Base-by-base conservation (phyloP, 1,140 invertebrate genomes). In the Drosophila gunungcola region DNA sequence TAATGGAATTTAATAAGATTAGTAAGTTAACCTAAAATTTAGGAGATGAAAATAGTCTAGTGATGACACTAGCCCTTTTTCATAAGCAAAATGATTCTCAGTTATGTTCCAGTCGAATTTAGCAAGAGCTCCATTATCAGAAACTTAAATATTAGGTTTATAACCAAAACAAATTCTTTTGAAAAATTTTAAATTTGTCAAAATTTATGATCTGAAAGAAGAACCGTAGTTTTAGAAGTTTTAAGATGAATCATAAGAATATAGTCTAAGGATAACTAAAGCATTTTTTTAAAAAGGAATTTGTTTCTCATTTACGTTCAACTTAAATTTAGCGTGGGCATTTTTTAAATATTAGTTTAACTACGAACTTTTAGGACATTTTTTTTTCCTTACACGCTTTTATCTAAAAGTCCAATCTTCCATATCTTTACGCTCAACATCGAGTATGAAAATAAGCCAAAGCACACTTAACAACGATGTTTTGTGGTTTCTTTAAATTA, bases 401-500 rank as follows among this genome's bases (percentile, higher is more conserved):
- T 9, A 27, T 27, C 2, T 46, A 12, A n/a, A 48, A 29, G n/a
- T n/a, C 11, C n/a, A 12, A 29, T 27, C 48, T 49, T 49, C 45
- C 45, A 32, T 4, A 13, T 48, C 29, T 29, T 11, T 36, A 21
- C 32, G 13, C 32, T 9, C 4, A 9, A 4, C 29, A n/a, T n/a
- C 34, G 11, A 10, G 41, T 21, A 5, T 25, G 11, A 36, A 36
- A 21, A 25, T 3, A 38, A 41, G 10, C 27, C 9, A 57, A 53
- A 85, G 48, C 51, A 77, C 36, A 62, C 25, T 16, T 36, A 39
- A 80, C 39, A 39, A 80, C 61, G 16, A 63, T 64, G 70, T 75
- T 75, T 81, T 78, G 56, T 77, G 56, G 61, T 86, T 81, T 85
- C 48, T 88, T 89, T 89, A 89, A 89, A 89, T 89, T 89, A 89